Evolutionary conservation across 2,888 invertebrate species (phyloP).

Genomic region (Hecatera dysodea): DNA sequence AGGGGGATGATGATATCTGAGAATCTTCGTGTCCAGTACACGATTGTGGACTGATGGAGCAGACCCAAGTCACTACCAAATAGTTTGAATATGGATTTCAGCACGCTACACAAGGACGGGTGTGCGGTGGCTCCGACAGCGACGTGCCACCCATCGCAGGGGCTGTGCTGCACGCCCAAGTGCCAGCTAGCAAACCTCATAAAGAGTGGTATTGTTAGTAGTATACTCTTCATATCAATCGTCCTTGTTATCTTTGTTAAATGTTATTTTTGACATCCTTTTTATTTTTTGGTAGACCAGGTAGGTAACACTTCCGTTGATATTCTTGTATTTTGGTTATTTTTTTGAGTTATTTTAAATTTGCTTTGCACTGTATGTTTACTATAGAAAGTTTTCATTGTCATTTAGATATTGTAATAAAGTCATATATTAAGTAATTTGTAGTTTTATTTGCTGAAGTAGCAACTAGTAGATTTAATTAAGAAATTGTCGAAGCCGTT

Average conservation of each 20-base stretch:
- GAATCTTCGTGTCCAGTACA: too few species aligned
- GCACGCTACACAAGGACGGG: constrained; percentile 82
- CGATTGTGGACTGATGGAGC: neutral
- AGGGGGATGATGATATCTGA: too few species aligned
- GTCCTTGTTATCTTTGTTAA: constrained; percentile 41
- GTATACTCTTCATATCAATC: constrained; percentile 50
- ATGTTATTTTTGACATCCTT: constrained; percentile 41
- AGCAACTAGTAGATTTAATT: neutral
- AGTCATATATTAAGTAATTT: constrained; percentile 29
- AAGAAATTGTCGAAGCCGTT: neutral
- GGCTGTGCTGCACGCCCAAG: constrained; percentile 85
- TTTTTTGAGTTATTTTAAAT: neutral
- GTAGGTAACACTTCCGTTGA: neutral
- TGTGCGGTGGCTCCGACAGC: constrained; percentile 86
- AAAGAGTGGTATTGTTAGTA: constrained; percentile 84
- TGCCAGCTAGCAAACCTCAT: constrained; percentile 83
- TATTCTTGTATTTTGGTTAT: neutral
- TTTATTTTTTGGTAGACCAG: constrained; percentile 13
- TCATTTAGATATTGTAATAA: constrained; percentile 45
- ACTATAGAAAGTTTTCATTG: constrained; percentile 2
- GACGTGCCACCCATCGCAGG: constrained; percentile 89
- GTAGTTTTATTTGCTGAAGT: constrained; percentile 42
- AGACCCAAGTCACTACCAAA: constrained; percentile 6
- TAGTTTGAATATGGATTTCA: constrained; percentile 55
- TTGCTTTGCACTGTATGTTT: neutral